phyloP scores from a whole-genome alignment of 2,797 vertebrate genomes.

The Ciconia nigra region DNA sequence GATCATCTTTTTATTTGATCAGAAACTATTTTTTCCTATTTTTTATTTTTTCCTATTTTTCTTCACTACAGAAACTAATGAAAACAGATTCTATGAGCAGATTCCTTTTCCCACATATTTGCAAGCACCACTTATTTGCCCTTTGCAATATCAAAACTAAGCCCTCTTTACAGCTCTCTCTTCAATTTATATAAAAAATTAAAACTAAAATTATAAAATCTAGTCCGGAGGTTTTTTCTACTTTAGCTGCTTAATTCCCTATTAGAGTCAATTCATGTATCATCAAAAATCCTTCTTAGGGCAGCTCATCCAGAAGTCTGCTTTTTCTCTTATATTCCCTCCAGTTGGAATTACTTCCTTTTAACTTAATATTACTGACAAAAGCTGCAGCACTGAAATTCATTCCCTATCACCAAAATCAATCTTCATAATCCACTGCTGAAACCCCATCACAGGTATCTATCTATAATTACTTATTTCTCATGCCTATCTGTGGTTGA shows the following conservation, averaged over 20 bases:
- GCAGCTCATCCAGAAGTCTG: constrained; percentile 16
- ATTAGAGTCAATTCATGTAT: not conserved
- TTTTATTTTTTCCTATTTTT: not conserved
- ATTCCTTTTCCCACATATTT: not conserved
- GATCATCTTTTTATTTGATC: not conserved
- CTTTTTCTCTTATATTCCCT: not conserved
- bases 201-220: constrained; percentile 14
- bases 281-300: constrained; percentile 45
- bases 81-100: not conserved
- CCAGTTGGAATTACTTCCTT: not conserved
- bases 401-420: not conserved
- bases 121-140: not conserved
- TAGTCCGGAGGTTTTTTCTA: not conserved
- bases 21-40: not conserved
- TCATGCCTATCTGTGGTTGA: not conserved
- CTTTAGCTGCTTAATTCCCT: constrained; percentile 31
- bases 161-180: not conserved
- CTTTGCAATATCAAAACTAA: not conserved
- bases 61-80: not conserved
- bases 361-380: not conserved
- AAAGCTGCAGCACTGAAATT: not conserved
- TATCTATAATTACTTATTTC: not conserved
- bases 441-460: not conserved
- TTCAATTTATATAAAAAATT: not conserved
- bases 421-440: not conserved